Conservation (phyloP, 2,113 vertebrate genomes). For the Atractosteus spatula region DNA sequence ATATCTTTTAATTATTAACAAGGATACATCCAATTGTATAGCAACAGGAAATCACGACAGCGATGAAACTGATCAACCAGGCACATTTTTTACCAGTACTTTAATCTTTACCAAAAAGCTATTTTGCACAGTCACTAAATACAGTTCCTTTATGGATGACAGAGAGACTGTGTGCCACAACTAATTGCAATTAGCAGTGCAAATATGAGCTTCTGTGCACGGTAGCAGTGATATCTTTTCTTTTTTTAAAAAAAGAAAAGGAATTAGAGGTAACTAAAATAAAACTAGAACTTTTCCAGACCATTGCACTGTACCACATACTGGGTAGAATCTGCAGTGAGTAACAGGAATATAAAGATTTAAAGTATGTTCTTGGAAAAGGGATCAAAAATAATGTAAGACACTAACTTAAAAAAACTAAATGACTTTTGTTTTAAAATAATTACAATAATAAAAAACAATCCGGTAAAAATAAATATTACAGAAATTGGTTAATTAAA, state of each 20-base stretch:
- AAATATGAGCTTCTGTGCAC: conserved; percentile 35
- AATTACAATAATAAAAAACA: conserved; percentile 41
- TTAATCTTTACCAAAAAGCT: conserved; percentile 8
- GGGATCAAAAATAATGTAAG: conserved; percentile 35
- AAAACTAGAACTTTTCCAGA: conserved; percentile 12
- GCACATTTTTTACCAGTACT: neutral
- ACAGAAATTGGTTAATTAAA: conserved; percentile 69
- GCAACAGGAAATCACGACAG: conserved; percentile 4
- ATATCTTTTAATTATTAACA: neutral
- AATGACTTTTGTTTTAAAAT: conserved; percentile 23
- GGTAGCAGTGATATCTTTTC: conserved; percentile 38
- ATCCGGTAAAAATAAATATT: conserved; percentile 83
- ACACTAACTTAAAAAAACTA: conserved; percentile 34
- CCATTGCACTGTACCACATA: conserved; percentile 52
- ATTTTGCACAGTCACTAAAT: conserved; percentile 34
- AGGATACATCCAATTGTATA: conserved; percentile 5
- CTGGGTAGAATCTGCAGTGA: conserved; percentile 35
- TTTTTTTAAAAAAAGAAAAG: conserved; percentile 39
- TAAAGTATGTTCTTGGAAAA: conserved; percentile 27
- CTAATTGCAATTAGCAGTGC: conserved; percentile 46
- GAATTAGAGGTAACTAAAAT: conserved; percentile 2
- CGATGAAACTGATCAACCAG: neutral
- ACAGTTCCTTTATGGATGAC: conserved; percentile 40
- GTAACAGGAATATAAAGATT: conserved; percentile 15
- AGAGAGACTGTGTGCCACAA: conserved; percentile 35